Base-by-base conservation (phyloP, 2,888 invertebrate species). In the Melipona bicolor region DNA sequence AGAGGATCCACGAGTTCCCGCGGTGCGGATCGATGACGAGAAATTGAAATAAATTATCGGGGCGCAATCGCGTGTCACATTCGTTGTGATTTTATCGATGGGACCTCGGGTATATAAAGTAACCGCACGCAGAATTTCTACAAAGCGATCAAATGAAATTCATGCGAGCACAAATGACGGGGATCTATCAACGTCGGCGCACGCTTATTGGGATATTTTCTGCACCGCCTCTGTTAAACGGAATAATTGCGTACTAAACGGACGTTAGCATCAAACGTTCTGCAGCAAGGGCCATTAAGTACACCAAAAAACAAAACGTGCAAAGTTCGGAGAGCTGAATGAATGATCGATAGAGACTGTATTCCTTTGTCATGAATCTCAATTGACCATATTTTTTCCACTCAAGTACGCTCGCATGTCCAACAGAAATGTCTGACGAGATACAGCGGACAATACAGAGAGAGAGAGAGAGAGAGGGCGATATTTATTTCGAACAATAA, bases 111-210 rank as follows among this genome's bases (percentile, higher is more conserved):
- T 43, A 43, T 59, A 52, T n/a, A 36, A 56, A 24, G 69, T 27
- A 59, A 73, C 64, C 73, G 73, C 74, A 74, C 52, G 43, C 56
- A 21, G 68, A 75, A 82, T 73, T 78, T 52, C 78, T 76, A 49
- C 71, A 77, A 75, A 82, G 52, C 82, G 71, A 75, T 75, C 82
- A 64, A 82, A 84, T 78, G 75, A 77, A 84, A 78, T 84, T 82
- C 82, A 69, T 83, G 77, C 52, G 71, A 62, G 71, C 72, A 72
- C 65, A 61, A 74, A 82, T 79, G 70, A 79, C 83, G 68, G 56
- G 62, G 72, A 83, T 80, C 72, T 71, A 83, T 80, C 76, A 83
- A 80, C 27, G 72, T 76, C 72, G 54, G 13, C 43, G 43, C 50
- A 56, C 49, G 36, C 36, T 49, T 74, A 83, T 73, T 77, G 77